Base-by-base conservation (phyloP, 2,797 vertebrate genomes). In the Sebastiscus tertius region DNA sequence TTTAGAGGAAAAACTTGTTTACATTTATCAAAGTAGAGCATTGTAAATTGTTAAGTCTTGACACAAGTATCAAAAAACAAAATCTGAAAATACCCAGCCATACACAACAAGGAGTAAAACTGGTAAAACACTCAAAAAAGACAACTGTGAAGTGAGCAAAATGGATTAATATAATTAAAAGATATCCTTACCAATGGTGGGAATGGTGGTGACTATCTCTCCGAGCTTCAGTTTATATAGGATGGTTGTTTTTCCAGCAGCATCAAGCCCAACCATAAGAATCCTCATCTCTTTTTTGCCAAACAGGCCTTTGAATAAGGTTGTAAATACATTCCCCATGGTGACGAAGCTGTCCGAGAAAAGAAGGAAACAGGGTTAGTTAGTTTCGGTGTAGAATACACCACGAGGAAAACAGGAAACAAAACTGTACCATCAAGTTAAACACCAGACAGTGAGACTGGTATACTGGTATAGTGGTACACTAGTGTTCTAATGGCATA, bases 241-340 rank as follows among this genome's bases (percentile, higher is more conserved):
- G 91, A 97, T 97, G 82, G 97, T 97, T 56, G 96, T 97, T 93
- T 97, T 97, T 77, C 97, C 97, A 60, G 96, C 96, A 77, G 96
- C 96, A 78, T 97, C 97, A 26, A 98, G 95, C 20, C 97, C 97
- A n/a, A 97, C 96, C 96, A 97, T 97, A 39, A 97, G 96, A 91
- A 97, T 97, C 82, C 96, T 95, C 97, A 98, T 97, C 91, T 98
- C 97, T 79, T 97, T 97, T 90, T 97, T 97, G 83, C 96, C 96
- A 80, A 97, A 97, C 1, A 97, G 94, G 92, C 95, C 95, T 86
- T 96, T 96, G 91, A 97, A 96, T 82, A 97, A 85, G 85, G 79
- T 95, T 39, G 93, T 85, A 87, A 97, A 97, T 68, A 97, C 59
- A 82, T 96, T 97, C 92, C 97, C 96, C 97, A 97, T 97, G 92